Evolutionary conservation across 2,113 vertebrate genomes (phyloP), one percentile per base, ranked within the genome.

Genomic region (Scartelaos histophorus): DNA sequence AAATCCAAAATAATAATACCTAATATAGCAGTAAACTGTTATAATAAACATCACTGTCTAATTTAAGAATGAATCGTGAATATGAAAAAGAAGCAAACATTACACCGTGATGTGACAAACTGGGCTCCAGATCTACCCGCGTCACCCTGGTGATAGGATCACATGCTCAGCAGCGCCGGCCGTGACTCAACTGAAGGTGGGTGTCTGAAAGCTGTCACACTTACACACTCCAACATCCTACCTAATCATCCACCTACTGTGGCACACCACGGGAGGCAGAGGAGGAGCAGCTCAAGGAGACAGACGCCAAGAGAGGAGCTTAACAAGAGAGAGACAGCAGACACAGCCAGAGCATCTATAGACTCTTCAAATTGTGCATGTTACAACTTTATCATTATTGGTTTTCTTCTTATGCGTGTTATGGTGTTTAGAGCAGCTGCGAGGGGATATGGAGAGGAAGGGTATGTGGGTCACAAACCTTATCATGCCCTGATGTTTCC

Each of bases 241-340:
- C 90, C 91, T 91, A 85, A 90, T 89, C 88, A 90, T 85, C 90
- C 89, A 88, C 92, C 90, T 90, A 90, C 91, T 91, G 89, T 75
- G 83, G 78, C 85, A 87, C 86, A 81, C 86, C 85, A 86, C 71
- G 62, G 85, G 83, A 73, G 79, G 65, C 76, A 70, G 67, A 58
- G 74, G 74, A 67, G 70, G 76, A 64, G 74, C 62, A 74, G 67
- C 56, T 67, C 79, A 75, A 70, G 70, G 82, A 85, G 86, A 87
- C 81, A 81, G 69, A 88, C 84, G 77, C 80, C 76, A 85, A 85
- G 85, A 87, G 84, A 87, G 75, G 75, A 74, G 73, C 82, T 83
- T 81, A 86, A 82, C 70, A 80, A 83, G 78, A 80, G 80, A 79
- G 60, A 74, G 67, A n/a, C 69, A 76, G 49, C 22, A 73, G 62